A percentile compares a stretch with the other conserved stretches of the same genome.
phyloP scores from a whole-genome alignment of 2,888 invertebrate species.

The Orgyia antiqua region DNA sequence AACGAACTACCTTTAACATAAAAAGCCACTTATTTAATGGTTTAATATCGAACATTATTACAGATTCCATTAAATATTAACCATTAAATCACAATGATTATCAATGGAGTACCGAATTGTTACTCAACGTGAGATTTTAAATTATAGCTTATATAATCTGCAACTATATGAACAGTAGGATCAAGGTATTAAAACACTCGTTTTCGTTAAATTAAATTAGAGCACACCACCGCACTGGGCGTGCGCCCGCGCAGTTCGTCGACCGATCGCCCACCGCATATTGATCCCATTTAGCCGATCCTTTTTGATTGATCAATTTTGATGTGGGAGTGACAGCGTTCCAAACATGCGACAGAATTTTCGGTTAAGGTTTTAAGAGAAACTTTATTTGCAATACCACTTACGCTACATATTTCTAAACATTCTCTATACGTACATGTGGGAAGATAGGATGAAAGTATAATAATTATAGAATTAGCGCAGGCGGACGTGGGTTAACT shows the following conservation, averaged over 20 bases:
- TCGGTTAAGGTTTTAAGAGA: slow-evolving; percentile 6
- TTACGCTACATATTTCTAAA: no score
- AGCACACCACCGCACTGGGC: slow-evolving; percentile 61
- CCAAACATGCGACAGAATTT: slow-evolving; percentile 31
- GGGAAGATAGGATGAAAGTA: slow-evolving; percentile 42
- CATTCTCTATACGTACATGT: no score
- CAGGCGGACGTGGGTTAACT: slow-evolving; percentile 35
- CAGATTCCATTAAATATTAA: slow-evolving; percentile 28
- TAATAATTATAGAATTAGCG: slow-evolving; percentile 26
- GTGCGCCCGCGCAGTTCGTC: slow-evolving; percentile 75
- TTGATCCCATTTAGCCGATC: slow-evolving; percentile 71
- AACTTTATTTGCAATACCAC: slow-evolving; percentile 6
- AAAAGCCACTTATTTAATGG: slow-evolving; percentile 30
- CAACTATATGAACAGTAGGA: slow-evolving; percentile 20
- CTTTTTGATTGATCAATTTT: slow-evolving; percentile 65
- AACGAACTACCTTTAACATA: slow-evolving; percentile 36
- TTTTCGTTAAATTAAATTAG: slow-evolving; percentile 74
- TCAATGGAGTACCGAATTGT: slow-evolving; percentile 31
- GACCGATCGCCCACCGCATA: slow-evolving; percentile 74
- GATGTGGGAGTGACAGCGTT: slow-evolving; percentile 57
- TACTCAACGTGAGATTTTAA: slow-evolving; percentile 34
- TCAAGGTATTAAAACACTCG: slow-evolving; percentile 48
- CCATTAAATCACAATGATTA: slow-evolving; percentile 39
- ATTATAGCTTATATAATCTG: slow-evolving; percentile 37
- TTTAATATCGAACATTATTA: slow-evolving; percentile 28